Evolutionary conservation across 2,113 vertebrate species (phyloP).

Genomic region (Oreotragus oreotragus): DNA sequence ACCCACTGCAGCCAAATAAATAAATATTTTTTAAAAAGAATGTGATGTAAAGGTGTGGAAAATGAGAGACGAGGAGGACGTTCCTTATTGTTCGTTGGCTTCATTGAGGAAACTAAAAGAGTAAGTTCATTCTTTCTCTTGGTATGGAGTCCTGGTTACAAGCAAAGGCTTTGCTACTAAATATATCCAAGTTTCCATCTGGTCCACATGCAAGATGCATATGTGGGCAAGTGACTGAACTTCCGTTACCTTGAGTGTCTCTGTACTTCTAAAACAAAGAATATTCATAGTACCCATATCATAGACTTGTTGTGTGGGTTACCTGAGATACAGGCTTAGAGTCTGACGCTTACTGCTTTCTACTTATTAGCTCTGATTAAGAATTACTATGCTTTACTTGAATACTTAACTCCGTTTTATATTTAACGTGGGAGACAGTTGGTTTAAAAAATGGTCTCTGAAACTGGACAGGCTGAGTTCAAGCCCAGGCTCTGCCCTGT

Average conservation of each 20-base stretch:
- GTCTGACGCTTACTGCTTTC: not conserved
- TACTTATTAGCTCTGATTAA: not conserved
- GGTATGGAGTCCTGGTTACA: not conserved
- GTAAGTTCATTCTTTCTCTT: not conserved
- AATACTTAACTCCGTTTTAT: not conserved
- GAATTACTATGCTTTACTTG: not conserved
- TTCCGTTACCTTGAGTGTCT: not conserved
- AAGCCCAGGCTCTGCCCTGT: not conserved
- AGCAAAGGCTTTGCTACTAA: not conserved
- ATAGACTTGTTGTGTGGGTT: not conserved
- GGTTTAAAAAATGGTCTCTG: not conserved
- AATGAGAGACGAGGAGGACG: not conserved
- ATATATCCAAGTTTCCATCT: not conserved
- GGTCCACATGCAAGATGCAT: not conserved
- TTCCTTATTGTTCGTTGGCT: not conserved
- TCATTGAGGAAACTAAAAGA: not conserved
- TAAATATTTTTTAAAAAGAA: not conserved
- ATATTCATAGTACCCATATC: not conserved
- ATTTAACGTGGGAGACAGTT: not conserved
- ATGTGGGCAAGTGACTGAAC: not conserved
- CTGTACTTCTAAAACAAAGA: not conserved
- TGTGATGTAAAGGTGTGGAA: not conserved
- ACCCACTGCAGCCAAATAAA: not conserved
- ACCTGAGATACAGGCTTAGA: not conserved
- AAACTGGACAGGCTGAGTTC: not conserved